Evolutionary conservation across 2,113 vertebrate species (phyloP), one percentile per base, ranked within the genome.

Genomic region (Nannospalax galili): DNA sequence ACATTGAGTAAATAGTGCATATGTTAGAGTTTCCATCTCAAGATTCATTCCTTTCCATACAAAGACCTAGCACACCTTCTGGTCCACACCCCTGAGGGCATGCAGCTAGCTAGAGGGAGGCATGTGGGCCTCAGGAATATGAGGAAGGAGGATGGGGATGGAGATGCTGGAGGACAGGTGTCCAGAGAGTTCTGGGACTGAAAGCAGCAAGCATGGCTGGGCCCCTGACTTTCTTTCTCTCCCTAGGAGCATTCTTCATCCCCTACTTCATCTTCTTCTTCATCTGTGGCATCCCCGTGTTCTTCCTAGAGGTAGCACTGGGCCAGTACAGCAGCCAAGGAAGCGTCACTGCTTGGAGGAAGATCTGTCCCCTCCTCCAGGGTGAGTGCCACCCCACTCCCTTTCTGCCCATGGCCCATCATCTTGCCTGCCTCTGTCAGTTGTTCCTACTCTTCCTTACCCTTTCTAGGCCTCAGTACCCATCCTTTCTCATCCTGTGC

Each of bases 281-380:
- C 93, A 98, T 98, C 81, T 99, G 99, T 0, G 99, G 99, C 79
- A 99, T 99, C 88, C 99, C 99, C 0, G 5, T 99, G 40, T 99
- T 99, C 97, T 98, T 99, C 94, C 88, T 99, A 98, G 99, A 99
- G 98, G 99, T 98, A 0, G 99, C 99, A 0, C 48, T 99, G 98
- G 99, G 99, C 32, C 99, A 99, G 96, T 99, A 99, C 96, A 99
- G 99, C 42, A 99, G 99, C 73, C 98, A 99, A 96, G 99, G 99
- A 1, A 99, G 98, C 0, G 97, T 99, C 58, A 99, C 99, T 0
- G 99, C 99, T 96, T 99, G 99, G 99, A 98, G 98, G 97, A 99
- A 99, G 98, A 99, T 99, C 92, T 99, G 99, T 58, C 99, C 99
- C 90, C 98, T 99, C 97, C 99, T 99, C 82, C 98, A 99, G 98